phyloP scores from a whole-genome alignment of 1,140 invertebrate species.

The Bicyclus anynana region DNA sequence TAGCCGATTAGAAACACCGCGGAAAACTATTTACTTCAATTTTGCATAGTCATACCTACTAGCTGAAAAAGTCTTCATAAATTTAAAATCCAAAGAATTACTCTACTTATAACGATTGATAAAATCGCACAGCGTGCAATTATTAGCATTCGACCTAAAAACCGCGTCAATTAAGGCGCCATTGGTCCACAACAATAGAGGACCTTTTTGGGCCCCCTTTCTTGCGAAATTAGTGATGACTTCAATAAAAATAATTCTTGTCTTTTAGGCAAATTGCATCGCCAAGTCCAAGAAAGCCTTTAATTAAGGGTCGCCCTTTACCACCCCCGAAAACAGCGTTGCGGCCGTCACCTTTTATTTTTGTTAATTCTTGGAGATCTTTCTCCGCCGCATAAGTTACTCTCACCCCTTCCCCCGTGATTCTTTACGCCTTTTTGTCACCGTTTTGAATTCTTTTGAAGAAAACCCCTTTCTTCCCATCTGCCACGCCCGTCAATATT shows the following conservation, averaged over 20 bases:
- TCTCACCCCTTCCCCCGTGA: constrained; percentile 64
- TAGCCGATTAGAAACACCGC: no score
- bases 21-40: no score
- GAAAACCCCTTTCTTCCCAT: constrained; percentile 72
- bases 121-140: constrained; percentile 45
- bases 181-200: constrained; percentile 71
- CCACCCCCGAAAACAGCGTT: constrained; percentile 67
- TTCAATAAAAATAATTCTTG: constrained; percentile 78
- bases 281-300: constrained; percentile 74
- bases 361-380: constrained; percentile 72
- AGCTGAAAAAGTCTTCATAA: no score
- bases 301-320: constrained; percentile 65
- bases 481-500: constrained; percentile 78
- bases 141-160: constrained; percentile 51
- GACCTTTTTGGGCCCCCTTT: constrained; percentile 45
- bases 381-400: constrained; percentile 76
- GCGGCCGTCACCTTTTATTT: constrained; percentile 77
- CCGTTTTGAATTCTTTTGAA: constrained; percentile 73
- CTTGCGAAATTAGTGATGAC: constrained; percentile 74
- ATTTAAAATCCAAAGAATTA: no score
- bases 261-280: constrained; percentile 77
- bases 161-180: constrained; percentile 67
- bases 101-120: constrained; percentile 34
- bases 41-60: no score
- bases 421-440: constrained; percentile 77